Evolutionary conservation across 2,888 invertebrate species (phyloP).

Genomic region (Pecten maximus): DNA sequence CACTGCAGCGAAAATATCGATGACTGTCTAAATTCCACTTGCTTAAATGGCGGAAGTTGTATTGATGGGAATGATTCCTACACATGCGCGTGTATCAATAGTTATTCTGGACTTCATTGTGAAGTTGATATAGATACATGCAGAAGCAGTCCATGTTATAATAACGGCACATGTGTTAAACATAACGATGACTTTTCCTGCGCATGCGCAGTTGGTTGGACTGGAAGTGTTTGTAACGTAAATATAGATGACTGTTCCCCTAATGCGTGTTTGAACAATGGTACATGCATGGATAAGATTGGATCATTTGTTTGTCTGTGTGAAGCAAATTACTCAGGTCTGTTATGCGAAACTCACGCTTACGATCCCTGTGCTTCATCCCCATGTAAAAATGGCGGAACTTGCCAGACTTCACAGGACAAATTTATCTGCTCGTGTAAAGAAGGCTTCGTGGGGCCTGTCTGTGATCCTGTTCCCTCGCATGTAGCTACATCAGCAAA

Average conservation of each 20-base stretch:
- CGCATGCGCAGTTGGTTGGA: background rate
- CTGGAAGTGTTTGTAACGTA: background rate
- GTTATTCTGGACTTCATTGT: background rate
- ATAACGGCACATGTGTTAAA: background rate
- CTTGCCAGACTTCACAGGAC: too few species aligned
- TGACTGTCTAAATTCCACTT: background rate
- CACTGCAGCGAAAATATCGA: background rate
- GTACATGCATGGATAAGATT: background rate
- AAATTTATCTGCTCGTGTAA: too few species aligned
- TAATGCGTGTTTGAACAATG: background rate
- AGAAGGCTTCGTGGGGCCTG: too few species aligned
- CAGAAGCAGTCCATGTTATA: background rate
- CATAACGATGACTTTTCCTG: background rate
- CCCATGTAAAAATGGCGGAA: too few species aligned
- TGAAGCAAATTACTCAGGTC: background rate
- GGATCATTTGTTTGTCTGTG: background rate
- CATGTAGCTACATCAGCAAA: too few species aligned
- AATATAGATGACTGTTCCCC: background rate
- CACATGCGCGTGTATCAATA: background rate
- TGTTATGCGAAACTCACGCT: background rate
- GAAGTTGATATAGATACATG: background rate
- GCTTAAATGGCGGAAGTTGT: background rate
- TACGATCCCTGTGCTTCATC: background rate
- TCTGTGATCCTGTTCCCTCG: too few species aligned
- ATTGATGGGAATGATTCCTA: background rate